Base-by-base conservation (phyloP, 2,888 invertebrate species). In the Diaphora mendica region DNA sequence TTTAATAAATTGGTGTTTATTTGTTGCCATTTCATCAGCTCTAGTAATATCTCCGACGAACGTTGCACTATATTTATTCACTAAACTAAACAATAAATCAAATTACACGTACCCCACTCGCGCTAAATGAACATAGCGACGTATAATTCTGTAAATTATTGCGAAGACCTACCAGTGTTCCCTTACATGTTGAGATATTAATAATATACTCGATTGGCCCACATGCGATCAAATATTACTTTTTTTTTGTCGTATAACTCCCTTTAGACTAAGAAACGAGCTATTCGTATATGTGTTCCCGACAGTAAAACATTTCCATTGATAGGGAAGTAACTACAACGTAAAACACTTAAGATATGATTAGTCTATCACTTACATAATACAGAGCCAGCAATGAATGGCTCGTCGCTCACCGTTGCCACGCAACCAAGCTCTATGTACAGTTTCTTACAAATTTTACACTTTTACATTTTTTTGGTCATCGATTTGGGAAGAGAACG, bases 271-370 rank as follows among this genome's bases (percentile, higher is more conserved):
- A 87, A 87, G 78, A 85, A 86, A 88, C 88, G 87, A 89, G 84
- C 88, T 87, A 89, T 89, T 91, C 90, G 89, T 90, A 87, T 83
- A 85, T 84, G 85, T 90, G 91, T 89, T 91, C 91, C 92, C 93
- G 89, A 88, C 85, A 82, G 86, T 90, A 85, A 87, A 89, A 88
- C 86, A 79, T 89, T 89, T 86, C 84, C 87, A 86, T 88, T 89
- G 89, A 89, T 90, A 89, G 89, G 86, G 89, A 89, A 86, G 90
- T 89, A 86, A 87, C 88, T 90, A 91, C 87, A 92, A 92, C 87
- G 85, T 89, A 92, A 93, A 93, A 91, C 91, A 91, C 92, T 93
- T 93, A 93, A 90, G 94, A 94, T 94, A 94, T 94, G 94, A 91
- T 93, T 91, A 94, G 78, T 91, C 91, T 94, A 94, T 92, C 89